Evolutionary conservation across 2,113 vertebrate species (phyloP).

Genomic region (Columba janthina): DNA sequence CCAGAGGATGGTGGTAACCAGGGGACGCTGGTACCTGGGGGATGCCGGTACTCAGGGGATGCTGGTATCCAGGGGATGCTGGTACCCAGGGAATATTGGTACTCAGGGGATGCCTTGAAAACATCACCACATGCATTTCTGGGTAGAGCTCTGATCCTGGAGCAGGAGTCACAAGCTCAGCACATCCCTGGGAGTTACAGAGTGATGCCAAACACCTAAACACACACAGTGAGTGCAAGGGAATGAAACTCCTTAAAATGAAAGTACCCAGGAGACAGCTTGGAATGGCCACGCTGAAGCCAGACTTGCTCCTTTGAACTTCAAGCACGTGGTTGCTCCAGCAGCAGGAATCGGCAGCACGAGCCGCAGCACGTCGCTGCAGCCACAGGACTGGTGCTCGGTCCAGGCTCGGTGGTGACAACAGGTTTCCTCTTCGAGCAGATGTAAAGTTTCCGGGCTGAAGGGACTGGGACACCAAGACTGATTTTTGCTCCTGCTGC

Average conservation of each 20-base stretch:
- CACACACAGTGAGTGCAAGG: rapidly evolving
- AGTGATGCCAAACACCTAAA: rapidly evolving
- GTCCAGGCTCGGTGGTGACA: not conserved
- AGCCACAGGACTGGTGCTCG: rapidly evolving
- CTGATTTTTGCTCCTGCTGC: not conserved
- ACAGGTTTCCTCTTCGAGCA: not conserved
- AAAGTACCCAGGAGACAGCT: not conserved
- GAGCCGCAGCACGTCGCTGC: rapidly evolving
- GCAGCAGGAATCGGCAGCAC: not conserved
- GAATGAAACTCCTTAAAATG: not conserved
- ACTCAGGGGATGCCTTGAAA: not conserved
- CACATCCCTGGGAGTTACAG: not conserved
- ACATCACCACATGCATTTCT: not conserved
- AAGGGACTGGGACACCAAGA: not conserved
- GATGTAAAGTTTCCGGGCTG: too few relatives aligned
- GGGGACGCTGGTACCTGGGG: too few relatives aligned
- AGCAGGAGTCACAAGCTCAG: not conserved
- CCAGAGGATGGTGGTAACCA: rapidly evolving
- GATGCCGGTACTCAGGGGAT: not conserved
- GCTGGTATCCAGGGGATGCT: not conserved
- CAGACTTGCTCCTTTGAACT: not conserved
- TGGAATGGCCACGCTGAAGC: rapidly evolving
- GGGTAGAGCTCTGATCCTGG: not conserved
- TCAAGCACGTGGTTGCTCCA: rapidly evolving
- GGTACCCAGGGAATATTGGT: not conserved